phyloP scores from a whole-genome alignment of 2,888 invertebrate genomes.

The Agonopterix heracliana region DNA sequence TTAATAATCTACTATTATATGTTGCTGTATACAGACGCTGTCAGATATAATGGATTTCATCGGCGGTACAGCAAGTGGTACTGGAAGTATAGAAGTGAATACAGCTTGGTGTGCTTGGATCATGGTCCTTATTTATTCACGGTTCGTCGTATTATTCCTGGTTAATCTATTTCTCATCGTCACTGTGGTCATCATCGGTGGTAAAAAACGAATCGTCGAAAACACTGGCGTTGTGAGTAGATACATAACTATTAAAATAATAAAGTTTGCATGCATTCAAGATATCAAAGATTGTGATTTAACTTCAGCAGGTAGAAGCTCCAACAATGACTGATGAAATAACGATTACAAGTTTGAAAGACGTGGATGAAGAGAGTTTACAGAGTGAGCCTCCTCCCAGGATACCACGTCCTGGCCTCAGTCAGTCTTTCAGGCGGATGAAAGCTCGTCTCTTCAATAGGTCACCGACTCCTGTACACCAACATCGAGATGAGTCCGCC shows the following conservation, averaged over 20 bases:
- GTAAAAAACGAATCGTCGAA: constrained; percentile 21
- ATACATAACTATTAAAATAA: neutral
- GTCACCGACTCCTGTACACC: constrained; percentile 12
- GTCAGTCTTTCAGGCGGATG: constrained; percentile 43
- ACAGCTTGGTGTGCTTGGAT: constrained; percentile 53
- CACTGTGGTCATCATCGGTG: constrained; percentile 39
- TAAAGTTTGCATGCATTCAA: neutral
- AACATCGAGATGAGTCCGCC: too few relatives aligned
- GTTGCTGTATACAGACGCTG: constrained; percentile 33
- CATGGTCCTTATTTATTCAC: constrained; percentile 63
- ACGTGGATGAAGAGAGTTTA: neutral
- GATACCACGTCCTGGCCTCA: constrained; percentile 45
- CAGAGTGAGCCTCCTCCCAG: constrained; percentile 15
- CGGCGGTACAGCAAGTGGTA: constrained; percentile 41
- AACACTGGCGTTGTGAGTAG: constrained; percentile 26
- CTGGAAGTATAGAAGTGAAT: constrained; percentile 31
- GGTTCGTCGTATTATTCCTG: constrained; percentile 60
- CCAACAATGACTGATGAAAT: neutral
- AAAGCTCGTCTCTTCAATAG: constrained; percentile 39
- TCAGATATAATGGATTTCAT: constrained; percentile 45
- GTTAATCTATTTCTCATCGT: constrained; percentile 57
- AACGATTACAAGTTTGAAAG: neutral
- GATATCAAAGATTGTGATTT: neutral
- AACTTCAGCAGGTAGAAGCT: constrained; percentile 8
- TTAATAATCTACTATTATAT: too few relatives aligned